phyloP scores from a whole-genome alignment of 2,113 vertebrate genomes.

The Platysternon megacephalum region DNA sequence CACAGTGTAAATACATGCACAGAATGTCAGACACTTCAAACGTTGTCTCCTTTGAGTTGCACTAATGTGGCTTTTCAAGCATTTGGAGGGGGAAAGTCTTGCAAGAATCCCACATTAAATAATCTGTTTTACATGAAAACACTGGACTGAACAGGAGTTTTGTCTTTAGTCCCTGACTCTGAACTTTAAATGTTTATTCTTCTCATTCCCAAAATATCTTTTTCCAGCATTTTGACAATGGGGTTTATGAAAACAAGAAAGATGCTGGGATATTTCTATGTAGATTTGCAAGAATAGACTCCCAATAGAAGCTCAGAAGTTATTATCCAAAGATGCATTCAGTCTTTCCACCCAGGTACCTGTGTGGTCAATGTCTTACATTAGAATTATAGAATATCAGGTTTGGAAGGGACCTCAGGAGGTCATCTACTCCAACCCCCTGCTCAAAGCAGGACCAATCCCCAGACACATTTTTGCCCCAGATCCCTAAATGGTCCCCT shows the following conservation, averaged over 20 bases:
- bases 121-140: constrained; percentile 24
- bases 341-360: not conserved
- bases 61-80: not conserved
- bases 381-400: no score
- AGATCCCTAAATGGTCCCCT: no score
- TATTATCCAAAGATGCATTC: not conserved
- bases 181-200: not conserved
- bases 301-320: not conserved
- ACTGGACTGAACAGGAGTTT: not conserved
- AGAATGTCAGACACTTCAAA: constrained; percentile 19
- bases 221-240: not conserved
- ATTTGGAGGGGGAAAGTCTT: not conserved
- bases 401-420: no score
- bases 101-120: constrained; percentile 13
- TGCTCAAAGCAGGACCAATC: no score
- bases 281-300: not conserved
- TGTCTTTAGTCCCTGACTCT: not conserved
- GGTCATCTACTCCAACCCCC: no score
- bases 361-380: not conserved
- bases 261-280: not conserved
- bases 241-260: constrained; percentile 1
- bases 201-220: not conserved
- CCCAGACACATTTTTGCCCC: no score
- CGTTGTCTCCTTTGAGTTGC: not conserved
- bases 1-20: not conserved